Base-by-base conservation (phyloP, 2,797 vertebrate species). In the Allobates femoralis region DNA sequence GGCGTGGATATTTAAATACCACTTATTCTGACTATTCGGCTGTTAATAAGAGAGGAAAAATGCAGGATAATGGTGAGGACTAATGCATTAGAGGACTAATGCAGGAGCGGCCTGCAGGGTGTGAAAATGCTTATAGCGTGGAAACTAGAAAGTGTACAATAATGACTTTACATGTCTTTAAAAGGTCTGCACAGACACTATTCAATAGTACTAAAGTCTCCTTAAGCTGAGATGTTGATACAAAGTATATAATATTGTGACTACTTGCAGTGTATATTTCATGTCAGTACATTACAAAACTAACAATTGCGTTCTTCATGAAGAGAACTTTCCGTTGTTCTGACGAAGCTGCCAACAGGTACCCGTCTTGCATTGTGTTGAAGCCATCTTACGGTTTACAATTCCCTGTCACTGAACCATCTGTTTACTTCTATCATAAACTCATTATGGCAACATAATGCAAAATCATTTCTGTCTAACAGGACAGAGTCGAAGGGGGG, bases 401-500 rank as follows among this genome's bases (percentile, higher is more conserved):
- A 92, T 93, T 91, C 85, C 87, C 91, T 92, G 92, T 92, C 92
- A 91, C 84, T 85, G 91, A 81, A 84, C 93, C 94, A 94, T 94
- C 94, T 95, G 93, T 90, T 94, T 95, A 90, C 92, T 94, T 92
- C 91, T 90, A 93, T 90, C 91, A 90, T 89, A 92, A 94, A 91
- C 89, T 89, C 90, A 91, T 92, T 92, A 90, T 89, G 91, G 90
- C 87, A 86, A 87, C 89, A 89, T 91, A 94, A 93, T 86, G 90
- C 90, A 92, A 91, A 89, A 88, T 92, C 85, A 90, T 88, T 93
- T 92, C 84, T 91, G 89, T 85, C 90, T 92, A 91, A 92, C 86
- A 90, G 90, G 88, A 90, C 92, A 89, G 83, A 51, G 34, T 73
- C 23, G 78, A 46, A 23, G 37, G 56, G 77, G 62, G 62, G 62